Base-by-base conservation (phyloP, 2,797 vertebrate species). In the Poeciliopsis presidionis region DNA sequence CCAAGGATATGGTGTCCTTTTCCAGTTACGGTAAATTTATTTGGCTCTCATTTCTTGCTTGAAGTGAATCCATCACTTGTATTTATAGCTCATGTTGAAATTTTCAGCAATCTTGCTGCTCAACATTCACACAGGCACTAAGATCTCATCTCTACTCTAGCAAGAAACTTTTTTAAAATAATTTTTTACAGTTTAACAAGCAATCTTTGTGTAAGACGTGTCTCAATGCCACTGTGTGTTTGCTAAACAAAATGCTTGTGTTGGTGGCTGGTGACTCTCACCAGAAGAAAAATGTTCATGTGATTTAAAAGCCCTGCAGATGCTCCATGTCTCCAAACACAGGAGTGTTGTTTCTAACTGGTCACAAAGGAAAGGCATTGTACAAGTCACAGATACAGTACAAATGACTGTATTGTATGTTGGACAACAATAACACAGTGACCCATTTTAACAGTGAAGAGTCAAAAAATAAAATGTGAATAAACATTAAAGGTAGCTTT, bases 91-190 rank as follows among this genome's bases (percentile, higher is more conserved):
- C 55, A 7, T 75, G 75, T 74, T 78, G 72, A 82, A 65, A 73
- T n/a, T 78, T 74, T 74, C 76, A 79, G 43, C 63, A 47, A 59
- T 77, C 77, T 65, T 79, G 61, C 75, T n/a, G 79, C 76, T 78
- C 72, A 41, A 33, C 84, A 53, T 77, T 86, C 78, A 76, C 77
- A 63, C 80, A 75, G 72, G 28, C 83, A 73, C 33, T 45, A 76
- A 88, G 87, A 86, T 90, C 88, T 88, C 88, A 78, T 82, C 77
- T 89, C 77, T 85, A 69, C 55, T 70, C 81, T 74, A 74, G 87
- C 81, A 85, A 90, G 84, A 80, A 83, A 79, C 79, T 43, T 14
- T 73, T 25, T 86, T 22, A 14, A 45, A 13, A 46, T 46, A 5
- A 1, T 53, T 53, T 85, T 82, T 89, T 78, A 80, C 67, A 11